phyloP scores from a whole-genome alignment of 2,113 vertebrate genomes.

The Hepsetus odoe region DNA sequence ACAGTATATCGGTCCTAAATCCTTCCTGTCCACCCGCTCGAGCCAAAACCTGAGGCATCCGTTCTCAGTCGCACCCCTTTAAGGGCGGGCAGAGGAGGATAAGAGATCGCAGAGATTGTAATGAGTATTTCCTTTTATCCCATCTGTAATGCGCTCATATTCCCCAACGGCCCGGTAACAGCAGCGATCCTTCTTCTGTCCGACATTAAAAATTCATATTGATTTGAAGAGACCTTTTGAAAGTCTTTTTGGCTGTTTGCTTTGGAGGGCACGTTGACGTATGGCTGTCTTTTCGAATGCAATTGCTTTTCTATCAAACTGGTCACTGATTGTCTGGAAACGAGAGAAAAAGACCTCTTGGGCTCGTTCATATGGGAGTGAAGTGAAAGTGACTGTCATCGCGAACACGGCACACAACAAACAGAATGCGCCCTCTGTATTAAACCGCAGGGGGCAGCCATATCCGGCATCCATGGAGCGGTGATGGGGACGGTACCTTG shows the following conservation, averaged over 20 bases:
- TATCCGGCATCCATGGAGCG: too few relatives aligned
- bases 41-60: too few relatives aligned
- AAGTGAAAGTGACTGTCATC: too few relatives aligned
- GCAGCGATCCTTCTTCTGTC: conserved; percentile 23
- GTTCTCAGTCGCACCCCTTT: background rate
- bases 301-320: background rate
- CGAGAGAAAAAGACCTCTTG: background rate
- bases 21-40: too few relatives aligned
- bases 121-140: conserved; percentile 5
- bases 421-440: too few relatives aligned
- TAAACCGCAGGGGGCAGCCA: too few relatives aligned
- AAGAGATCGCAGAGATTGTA: conserved; percentile 16
- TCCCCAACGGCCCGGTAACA: too few relatives aligned
- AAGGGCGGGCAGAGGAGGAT: background rate
- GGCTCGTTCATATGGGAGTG: too few relatives aligned
- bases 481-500: too few relatives aligned
- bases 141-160: background rate
- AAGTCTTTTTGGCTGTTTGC: conserved; percentile 27
- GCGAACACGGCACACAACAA: too few relatives aligned
- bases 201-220: conserved; percentile 36
- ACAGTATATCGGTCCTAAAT: too few relatives aligned
- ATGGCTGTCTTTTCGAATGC: background rate
- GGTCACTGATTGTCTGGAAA: background rate
- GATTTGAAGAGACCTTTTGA: conserved; percentile 23
- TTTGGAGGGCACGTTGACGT: conserved; percentile 18